Evolutionary conservation across 2,113 vertebrate genomes (phyloP).

Genomic region (Scopus umbretta): DNA sequence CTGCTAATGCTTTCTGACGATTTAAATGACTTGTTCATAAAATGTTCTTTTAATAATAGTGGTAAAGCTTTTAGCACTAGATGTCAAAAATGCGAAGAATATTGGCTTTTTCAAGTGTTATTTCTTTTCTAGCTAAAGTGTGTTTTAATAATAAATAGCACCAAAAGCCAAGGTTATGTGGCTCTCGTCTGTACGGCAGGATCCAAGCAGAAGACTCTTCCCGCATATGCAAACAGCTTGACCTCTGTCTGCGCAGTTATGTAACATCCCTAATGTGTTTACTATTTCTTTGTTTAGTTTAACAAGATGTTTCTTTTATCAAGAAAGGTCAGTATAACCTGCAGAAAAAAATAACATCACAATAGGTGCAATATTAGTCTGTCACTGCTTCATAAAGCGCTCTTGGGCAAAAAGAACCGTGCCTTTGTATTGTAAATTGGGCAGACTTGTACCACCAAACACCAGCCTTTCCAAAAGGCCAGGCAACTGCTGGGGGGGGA

Average conservation of each 20-base stretch:
- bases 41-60: slow-evolving; percentile 73
- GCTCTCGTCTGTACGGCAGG: background rate
- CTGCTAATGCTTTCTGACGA: slow-evolving; percentile 70
- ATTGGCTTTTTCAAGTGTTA: slow-evolving; percentile 64
- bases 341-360: background rate
- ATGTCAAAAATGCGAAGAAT: slow-evolving; percentile 66
- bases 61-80: slow-evolving; percentile 69
- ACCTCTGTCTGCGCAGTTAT: slow-evolving; percentile 37
- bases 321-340: slow-evolving; percentile 36
- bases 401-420: background rate
- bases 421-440: background rate
- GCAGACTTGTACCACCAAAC: background rate
- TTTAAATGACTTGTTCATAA: slow-evolving; percentile 73
- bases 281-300: slow-evolving; percentile 43
- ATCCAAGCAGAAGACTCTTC: slow-evolving; percentile 24
- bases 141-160: slow-evolving; percentile 59
- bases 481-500: background rate
- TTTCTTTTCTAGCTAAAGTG: slow-evolving; percentile 59
- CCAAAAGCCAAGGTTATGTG: slow-evolving; percentile 52
- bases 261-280: slow-evolving; percentile 52
- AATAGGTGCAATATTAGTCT: background rate
- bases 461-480: background rate
- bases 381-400: background rate
- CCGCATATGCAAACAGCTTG: background rate
- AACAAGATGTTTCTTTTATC: slow-evolving; percentile 52